Base-by-base conservation (phyloP, 2,113 vertebrate genomes). In the Spea bombifrons region DNA sequence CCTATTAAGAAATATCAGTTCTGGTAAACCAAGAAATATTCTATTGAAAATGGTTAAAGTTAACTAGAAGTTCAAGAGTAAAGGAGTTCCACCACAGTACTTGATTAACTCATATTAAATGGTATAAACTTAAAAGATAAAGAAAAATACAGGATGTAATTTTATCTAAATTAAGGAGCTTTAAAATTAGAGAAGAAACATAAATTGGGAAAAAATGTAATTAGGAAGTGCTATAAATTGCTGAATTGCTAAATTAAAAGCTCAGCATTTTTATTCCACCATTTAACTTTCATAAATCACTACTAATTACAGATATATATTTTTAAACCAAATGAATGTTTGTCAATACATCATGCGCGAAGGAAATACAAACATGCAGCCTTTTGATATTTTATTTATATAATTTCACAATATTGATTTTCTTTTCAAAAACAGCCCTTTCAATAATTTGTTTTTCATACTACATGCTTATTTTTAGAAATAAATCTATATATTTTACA, bases 171-270 rank as follows among this genome's bases (percentile, higher is more conserved):
- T 59, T 59, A 59, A 13, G 15, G 9, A 59, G 55, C 10, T 13
- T 59, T 2, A 8, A 13, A 59, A 59, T 59, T 59, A 59, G 7
- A 59, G 46, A 44, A 77, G 10, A 49, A 59, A 16, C 50, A 16
- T 8, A 43, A 13, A 8, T 57, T 63, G 53, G 65, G 7, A 8
- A 53, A 4, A 71, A 71, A 71, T 78, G 48, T 52, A 78, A 78
- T 78, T 71, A 78, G 68, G 49, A 53, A 30, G 2, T 30, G 30
- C 30, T 30, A 30, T 30, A 30, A n/a, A 46, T 9, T 46, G 68
- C 12, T 65, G 76, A 49, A 50, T 71, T 78, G 57, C 57, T 45
- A 78, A 78, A 71, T 71, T 12, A 78, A 70, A 71, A 71, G 57
- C 48, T 45, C 16, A 61, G 46, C 3, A 77, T 71, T 71, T 52